Conservation (phyloP, 2,888 invertebrate genomes). For the Drosophila anceps region DNA sequence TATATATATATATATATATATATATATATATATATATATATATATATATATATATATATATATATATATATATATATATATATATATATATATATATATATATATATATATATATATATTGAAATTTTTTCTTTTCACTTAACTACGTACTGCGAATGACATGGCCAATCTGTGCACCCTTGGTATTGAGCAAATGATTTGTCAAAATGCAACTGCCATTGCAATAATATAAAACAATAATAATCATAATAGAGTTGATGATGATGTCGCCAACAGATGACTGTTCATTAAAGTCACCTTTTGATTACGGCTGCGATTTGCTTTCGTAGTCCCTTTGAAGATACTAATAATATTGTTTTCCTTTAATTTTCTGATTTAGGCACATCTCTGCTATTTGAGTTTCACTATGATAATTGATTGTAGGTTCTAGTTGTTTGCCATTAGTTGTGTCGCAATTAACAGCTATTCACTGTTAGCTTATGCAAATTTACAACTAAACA, state of each 20-base stretch:
- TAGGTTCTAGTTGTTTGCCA: not conserved
- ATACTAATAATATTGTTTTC: constrained; percentile 2
- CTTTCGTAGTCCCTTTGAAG: not conserved
- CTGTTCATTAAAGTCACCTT: constrained; percentile 5
- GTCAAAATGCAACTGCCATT: constrained; percentile 29
- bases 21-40: too few species aligned
- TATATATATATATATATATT: constrained; percentile 8
- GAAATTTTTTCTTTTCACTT: constrained; percentile 8
- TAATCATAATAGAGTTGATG: constrained; percentile 25
- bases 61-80: not conserved
- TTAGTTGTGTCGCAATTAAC: constrained; percentile 22
- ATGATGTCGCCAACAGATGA: constrained; percentile 22
- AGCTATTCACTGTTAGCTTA: constrained; percentile 33
- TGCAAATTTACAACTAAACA: constrained; percentile 22
- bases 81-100: constrained; percentile 3
- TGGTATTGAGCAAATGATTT: constrained; percentile 67
- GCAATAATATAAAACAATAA: constrained; percentile 39
- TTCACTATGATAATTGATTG: constrained; percentile 5
- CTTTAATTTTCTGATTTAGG: not conserved
- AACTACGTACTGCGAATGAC: constrained; percentile 52
- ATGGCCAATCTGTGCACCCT: constrained; percentile 63
- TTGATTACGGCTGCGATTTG: constrained; percentile 31
- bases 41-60: too few species aligned
- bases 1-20: too few species aligned
- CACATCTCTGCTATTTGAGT: not conserved